phyloP scores from a whole-genome alignment of 2,888 invertebrate species.

The Eupithecia subumbrata region DNA sequence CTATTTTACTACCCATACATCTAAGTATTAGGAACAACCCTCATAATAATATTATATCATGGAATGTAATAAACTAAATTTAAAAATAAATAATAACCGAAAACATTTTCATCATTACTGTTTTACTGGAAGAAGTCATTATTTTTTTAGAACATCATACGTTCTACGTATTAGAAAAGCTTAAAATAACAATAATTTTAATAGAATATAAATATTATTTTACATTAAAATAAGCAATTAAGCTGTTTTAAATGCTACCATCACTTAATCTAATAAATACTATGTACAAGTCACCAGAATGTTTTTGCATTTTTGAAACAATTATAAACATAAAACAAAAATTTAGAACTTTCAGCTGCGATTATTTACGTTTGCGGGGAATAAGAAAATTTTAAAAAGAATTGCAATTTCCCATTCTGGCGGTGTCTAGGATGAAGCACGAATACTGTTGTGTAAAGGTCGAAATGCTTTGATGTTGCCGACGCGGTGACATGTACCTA shows the following conservation, averaged over 20 bases:
- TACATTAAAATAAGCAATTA: conserved; percentile 82
- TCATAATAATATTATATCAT: conserved; percentile 59
- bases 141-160: conserved; percentile 58
- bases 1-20: conserved; percentile 56
- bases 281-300: conserved; percentile 84
- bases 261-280: conserved; percentile 82
- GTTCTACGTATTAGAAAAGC: conserved; percentile 73
- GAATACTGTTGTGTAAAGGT: conserved; percentile 78
- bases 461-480: conserved; percentile 50
- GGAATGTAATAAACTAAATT: conserved; percentile 64
- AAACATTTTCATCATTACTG: conserved; percentile 35
- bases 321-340: conserved; percentile 29
- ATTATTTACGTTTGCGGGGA: conserved; percentile 29
- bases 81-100: conserved; percentile 61
- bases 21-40: conserved; percentile 76
- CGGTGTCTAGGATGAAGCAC: conserved; percentile 77
- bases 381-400: conserved; percentile 36
- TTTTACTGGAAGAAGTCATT: conserved; percentile 37
- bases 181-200: conserved; percentile 76
- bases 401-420: conserved; percentile 79
- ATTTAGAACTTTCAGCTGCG: conserved; percentile 32
- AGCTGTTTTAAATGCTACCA: conserved; percentile 77
- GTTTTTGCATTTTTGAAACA: conserved; percentile 44
- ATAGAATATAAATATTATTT: conserved; percentile 83
- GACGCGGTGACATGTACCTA: conserved; percentile 39